Evolutionary conservation across 2,888 invertebrate genomes (phyloP), one percentile per base, ranked within the genome.

Genomic region (Drepanosiphum platanoidis): DNA sequence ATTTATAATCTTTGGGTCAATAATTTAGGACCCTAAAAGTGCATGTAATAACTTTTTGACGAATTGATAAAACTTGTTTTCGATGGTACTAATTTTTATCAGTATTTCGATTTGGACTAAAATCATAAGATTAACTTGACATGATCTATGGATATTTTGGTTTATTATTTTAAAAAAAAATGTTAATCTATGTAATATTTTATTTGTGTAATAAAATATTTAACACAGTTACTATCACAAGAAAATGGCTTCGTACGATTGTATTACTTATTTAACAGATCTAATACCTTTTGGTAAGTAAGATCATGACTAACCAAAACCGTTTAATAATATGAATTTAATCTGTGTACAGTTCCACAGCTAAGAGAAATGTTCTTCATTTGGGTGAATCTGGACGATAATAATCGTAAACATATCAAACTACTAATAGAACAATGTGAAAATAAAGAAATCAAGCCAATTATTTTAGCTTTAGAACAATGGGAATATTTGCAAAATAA

Each of bases 281-380:
- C 13, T 79, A 13, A 79, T 79, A 11, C 79, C 79, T 42, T 79
- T 46, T 79, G n/a, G 79, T 79, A 79, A 79, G 64, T 42, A 32
- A 52, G 13, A 39, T 11, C 22, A 61, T 36, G 36, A 27, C 5
- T 61, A 36, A 5, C 27, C 11, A 15, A 5, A 30, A 7, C 66
- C 32, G 22, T 22, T 61, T 22, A 27, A 61, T 61, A 7, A n/a
- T 61, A 61, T 39, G 4, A 78, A 42, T 79, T 7, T 18, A 66
- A 66, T 46, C 8, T 32, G n/a, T 46, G 11, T 66, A 15, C 66
- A 79, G 79, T 79, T 39, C n/a, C 46, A 22, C 30, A 42, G 66
- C 22, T 79, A 22, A 79, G 66, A 68, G 79, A 79, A 22, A 42
- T n/a, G 15, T 79, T 79, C 66, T 68, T 66, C 5, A 42, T 42